Percentiles rank a stretch among this genome's conserved stretches.
These are phyloP conservation scores for Octodonta nipae DNA, from an alignment of 2,888 invertebrate genomes.

Conservation along the genomic window DNA sequence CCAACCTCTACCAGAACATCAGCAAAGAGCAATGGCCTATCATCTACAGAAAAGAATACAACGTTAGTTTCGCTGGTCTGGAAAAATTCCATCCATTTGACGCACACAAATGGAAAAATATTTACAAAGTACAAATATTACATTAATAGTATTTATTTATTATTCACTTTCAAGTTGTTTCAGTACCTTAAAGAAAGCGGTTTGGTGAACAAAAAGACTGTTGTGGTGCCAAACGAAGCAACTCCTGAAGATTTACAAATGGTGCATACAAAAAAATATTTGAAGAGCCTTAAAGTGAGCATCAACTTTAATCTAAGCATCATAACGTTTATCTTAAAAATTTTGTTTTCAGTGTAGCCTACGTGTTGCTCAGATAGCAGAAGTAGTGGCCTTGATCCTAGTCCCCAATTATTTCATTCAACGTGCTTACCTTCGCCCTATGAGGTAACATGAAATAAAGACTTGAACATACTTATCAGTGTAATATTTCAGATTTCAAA, in stretches of 20 bases:
- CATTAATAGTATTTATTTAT: not conserved
- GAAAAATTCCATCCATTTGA: slow-evolving; percentile 82
- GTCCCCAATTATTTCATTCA: slow-evolving; percentile 69
- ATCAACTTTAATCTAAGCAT: not conserved
- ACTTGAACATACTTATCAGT: not conserved
- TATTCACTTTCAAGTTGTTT: slow-evolving; percentile 9
- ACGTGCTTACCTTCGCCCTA: slow-evolving; percentile 59
- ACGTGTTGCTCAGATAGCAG: slow-evolving; percentile 66
- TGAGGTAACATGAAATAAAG: slow-evolving; percentile 43
- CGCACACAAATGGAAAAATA: slow-evolving; percentile 71
- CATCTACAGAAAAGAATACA: slow-evolving; percentile 64
- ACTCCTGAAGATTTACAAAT: slow-evolving; percentile 55
- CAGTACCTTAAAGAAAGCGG: slow-evolving; percentile 43
- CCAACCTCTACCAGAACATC: slow-evolving; percentile 41
- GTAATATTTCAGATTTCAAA: slow-evolving; percentile 49
- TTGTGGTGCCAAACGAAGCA: slow-evolving; percentile 60
- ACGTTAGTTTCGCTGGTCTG: slow-evolving; percentile 66
- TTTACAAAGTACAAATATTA: slow-evolving; percentile 44
- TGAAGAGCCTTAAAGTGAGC: slow-evolving; percentile 55
- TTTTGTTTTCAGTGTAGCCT: slow-evolving; percentile 56
- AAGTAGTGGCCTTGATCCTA: slow-evolving; percentile 58
- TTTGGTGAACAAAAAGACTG: slow-evolving; percentile 45
- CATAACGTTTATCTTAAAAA: not conserved
- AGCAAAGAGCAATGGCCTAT: slow-evolving; percentile 57
- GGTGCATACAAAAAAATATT: slow-evolving; percentile 63